Conservation (phyloP, 2,113 vertebrate genomes). For the Sorex fumeus region DNA sequence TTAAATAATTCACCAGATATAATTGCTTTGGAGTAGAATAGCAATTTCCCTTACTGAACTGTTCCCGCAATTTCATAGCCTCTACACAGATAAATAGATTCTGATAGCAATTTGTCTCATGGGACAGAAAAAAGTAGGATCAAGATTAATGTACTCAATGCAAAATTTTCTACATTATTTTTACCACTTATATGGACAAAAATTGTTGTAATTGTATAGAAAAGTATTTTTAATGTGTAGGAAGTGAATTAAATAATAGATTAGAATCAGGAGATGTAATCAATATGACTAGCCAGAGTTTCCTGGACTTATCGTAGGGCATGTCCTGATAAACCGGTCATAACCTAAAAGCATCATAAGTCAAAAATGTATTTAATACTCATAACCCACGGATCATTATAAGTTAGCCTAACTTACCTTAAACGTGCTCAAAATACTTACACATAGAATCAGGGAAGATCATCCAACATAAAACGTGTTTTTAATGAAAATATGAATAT, state of each 20-base stretch:
- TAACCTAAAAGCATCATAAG: background rate
- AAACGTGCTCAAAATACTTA: background rate
- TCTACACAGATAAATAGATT: background rate
- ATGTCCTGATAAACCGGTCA: background rate
- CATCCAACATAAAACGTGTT: background rate
- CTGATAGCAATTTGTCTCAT: background rate
- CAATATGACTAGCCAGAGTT: background rate
- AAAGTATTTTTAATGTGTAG: background rate
- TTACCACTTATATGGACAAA: constrained; percentile 11
- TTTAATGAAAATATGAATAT: background rate
- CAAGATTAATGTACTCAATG: background rate
- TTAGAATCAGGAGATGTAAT: background rate
- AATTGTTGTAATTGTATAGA: background rate
- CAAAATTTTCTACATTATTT: background rate
- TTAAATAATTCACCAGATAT: background rate
- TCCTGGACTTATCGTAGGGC: background rate
- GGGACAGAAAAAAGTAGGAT: background rate
- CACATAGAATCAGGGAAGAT: background rate
- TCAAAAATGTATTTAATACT: no score
- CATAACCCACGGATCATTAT: background rate
- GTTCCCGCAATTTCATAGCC: background rate
- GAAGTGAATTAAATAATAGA: background rate
- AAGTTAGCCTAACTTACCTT: background rate
- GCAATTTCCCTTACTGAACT: background rate
- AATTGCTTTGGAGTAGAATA: background rate